Percentiles rank a stretch among this genome's conserved stretches.
These are phyloP conservation scores for Diacarnus erythraeanus DNA, from an alignment of 37 sponge, comb jelly and placozoan genomes.

Conservation along the genomic window DNA sequence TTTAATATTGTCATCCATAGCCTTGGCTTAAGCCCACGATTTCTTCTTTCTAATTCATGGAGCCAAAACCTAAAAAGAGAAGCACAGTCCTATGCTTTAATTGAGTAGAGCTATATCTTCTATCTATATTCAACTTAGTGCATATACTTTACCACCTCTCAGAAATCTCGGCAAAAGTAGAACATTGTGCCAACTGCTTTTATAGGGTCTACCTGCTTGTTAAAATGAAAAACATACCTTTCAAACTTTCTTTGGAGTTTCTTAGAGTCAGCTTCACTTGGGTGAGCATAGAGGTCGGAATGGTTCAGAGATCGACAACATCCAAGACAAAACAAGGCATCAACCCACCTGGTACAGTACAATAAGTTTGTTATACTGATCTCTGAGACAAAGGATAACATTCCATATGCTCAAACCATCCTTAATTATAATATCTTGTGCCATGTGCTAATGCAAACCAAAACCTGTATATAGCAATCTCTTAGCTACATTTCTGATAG, in stretches of 20 bases:
- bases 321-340: slow-evolving; percentile 58
- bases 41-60: slow-evolving; percentile 27
- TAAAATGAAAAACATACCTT: too few species aligned
- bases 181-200: neutral
- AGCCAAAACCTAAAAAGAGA: slow-evolving; percentile 42
- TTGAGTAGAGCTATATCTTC: too few species aligned
- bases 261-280: slow-evolving; percentile 47
- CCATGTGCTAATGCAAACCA: neutral
- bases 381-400: neutral
- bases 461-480: too few species aligned
- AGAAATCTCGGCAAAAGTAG: neutral
- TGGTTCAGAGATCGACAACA: slow-evolving; percentile 43
- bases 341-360: slow-evolving; percentile 82
- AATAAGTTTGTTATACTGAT: too few species aligned
- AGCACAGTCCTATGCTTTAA: too few species aligned
- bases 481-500: too few species aligned
- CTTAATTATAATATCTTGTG: too few species aligned
- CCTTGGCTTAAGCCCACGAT: slow-evolving; percentile 23
- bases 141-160: too few species aligned
- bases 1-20: slow-evolving; percentile 52
- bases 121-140: too few species aligned
- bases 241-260: slow-evolving; percentile 45
- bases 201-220: too few species aligned
- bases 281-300: slow-evolving; percentile 55
- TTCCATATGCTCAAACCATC: neutral